These are phyloP conservation scores for Ornithorhynchus anatinus DNA, from an alignment of 2,113 vertebrate genomes.

Conservation along the genomic window DNA sequence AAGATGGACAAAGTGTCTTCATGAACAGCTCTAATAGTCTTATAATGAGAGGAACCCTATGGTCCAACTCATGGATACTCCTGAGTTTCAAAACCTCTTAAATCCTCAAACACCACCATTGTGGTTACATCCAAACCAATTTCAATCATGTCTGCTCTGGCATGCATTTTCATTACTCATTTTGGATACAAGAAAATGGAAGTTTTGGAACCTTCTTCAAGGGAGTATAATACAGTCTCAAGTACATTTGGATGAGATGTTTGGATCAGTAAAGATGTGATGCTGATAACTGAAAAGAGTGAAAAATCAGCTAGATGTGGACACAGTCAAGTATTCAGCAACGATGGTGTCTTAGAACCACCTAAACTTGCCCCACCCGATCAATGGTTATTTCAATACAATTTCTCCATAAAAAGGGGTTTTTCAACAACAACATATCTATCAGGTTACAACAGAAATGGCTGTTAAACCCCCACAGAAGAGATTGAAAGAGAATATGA, in stretches of 20 bases:
- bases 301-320: too few species aligned
- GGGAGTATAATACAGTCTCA: too few species aligned
- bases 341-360: not conserved
- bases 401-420: conserved; percentile 29
- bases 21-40: not conserved
- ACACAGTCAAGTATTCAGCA: not conserved
- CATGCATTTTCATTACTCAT: too few species aligned
- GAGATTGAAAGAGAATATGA: not conserved
- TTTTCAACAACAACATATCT: conserved; percentile 28
- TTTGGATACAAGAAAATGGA: too few species aligned
- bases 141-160: conserved; percentile 14
- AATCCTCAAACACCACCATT: conserved; percentile 11
- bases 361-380: not conserved
- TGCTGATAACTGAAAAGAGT: too few species aligned
- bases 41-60: not conserved
- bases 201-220: too few species aligned
- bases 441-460: conserved; percentile 22
- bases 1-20: conserved; percentile 13
- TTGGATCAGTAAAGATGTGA: too few species aligned
- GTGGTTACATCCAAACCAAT: not conserved
- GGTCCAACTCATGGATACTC: not conserved
- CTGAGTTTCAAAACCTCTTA: not conserved
- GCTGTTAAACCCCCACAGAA: conserved; percentile 17
- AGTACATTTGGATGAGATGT: too few species aligned
- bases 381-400: conserved; percentile 26